phyloP scores from a whole-genome alignment of 37 sponge, comb jelly and placozoan genomes.

The Hormiphora californensis region DNA sequence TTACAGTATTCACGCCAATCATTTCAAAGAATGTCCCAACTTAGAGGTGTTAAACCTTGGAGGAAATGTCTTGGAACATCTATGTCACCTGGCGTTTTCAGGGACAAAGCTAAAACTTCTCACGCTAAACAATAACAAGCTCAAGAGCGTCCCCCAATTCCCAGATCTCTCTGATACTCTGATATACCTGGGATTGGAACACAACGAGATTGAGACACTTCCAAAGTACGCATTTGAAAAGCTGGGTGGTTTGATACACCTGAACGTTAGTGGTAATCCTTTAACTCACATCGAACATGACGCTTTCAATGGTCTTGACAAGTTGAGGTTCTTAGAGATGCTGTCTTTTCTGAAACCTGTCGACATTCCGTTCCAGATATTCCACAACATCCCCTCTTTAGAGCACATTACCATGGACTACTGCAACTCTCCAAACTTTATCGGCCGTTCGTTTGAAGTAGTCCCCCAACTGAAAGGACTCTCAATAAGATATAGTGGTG shows the following conservation, averaged over 20 bases:
- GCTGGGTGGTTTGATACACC: background rate
- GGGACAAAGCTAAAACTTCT: constrained; percentile 3
- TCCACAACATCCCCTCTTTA: background rate
- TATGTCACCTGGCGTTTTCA: background rate
- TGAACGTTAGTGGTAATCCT: constrained; percentile 28
- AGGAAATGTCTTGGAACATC: background rate
- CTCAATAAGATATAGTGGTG: background rate
- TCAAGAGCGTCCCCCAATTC: background rate
- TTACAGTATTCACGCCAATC: background rate
- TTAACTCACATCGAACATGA: background rate
- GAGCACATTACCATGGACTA: background rate
- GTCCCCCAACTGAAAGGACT: background rate
- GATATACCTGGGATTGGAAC: constrained; percentile 6
- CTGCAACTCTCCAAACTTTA: background rate
- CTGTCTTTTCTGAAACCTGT: background rate
- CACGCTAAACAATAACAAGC: background rate
- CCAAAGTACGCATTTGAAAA: background rate
- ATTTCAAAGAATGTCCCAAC: constrained; percentile 12
- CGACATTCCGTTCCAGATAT: background rate
- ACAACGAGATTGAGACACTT: background rate
- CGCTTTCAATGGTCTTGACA: background rate
- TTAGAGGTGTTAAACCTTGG: constrained; percentile 12
- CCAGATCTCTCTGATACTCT: background rate
- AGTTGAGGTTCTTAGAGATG: constrained; percentile 11
- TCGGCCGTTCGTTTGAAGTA: constrained; percentile 1